Base-by-base conservation (phyloP, 2,113 vertebrate genomes). In the Alouatta palliata region DNA sequence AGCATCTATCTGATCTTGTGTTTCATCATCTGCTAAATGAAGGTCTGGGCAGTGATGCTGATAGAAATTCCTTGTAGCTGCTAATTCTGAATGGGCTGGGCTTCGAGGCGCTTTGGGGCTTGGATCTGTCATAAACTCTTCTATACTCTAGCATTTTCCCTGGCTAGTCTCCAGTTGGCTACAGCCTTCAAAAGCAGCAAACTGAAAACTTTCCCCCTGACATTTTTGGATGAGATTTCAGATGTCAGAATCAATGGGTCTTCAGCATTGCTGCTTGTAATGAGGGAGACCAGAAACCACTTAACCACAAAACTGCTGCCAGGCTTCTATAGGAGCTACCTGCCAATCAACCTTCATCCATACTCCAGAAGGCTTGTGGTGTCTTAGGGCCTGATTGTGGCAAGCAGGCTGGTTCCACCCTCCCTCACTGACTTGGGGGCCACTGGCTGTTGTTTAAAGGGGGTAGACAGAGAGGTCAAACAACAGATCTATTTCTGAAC, bases 211-310 rank as follows among this genome's bases (percentile, higher is more conserved):
- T 76, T 32, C n/a, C 92, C 64, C 68, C 25, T 47, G 90, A 89
- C 16, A 43, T 52, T 87, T 95, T 90, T 3, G 23, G 82, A 71
- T 52, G 75, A 95, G 66, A 83, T 94, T 91, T 82, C 73, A 87
- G 94, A 90, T 94, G 94, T 95, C 76, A 11, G 87, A 97, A 97
- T 95, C 90, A 87, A 56, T 79, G 90, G 83, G 82, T 84, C 91
- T 96, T 92, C 92, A 92, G 94, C 90, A 47, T 47, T 73, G 81
- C 61, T 61, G 30, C 84, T 94, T 89, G 40, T 91, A 45, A 86
- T 70, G 30, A 93, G 56, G 58, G 82, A 95, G 70, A 75, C 87
- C 64, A 83, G 87, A 37, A 93, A 47, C 86, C 61, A 66, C 54
- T 66, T 91, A 92, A 79, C 37, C 43, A 35, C 61, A 52, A 85